A percentile compares a stretch with the other conserved stretches of the same genome.
Conservation (phyloP, 1,140 invertebrate genomes). For the Pseudoatta argentina region DNA sequence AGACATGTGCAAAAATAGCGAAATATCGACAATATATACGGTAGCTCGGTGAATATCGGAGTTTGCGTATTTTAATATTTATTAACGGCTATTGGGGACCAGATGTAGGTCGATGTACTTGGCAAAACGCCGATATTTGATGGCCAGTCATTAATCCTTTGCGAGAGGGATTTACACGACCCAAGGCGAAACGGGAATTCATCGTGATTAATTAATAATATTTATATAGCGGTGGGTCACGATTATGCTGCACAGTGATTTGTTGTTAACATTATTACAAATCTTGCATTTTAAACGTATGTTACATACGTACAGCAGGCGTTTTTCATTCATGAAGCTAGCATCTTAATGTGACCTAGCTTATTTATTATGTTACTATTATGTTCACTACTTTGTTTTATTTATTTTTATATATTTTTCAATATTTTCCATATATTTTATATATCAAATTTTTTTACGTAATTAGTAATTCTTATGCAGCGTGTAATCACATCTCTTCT, state of each 20-base stretch:
- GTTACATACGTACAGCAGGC: too few species aligned
- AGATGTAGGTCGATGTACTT: conserved; percentile 54
- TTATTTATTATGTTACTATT: conserved; percentile 20
- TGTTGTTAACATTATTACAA: conserved; percentile 25
- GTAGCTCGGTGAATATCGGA: conserved; percentile 46
- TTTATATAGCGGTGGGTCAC: conserved; percentile 39
- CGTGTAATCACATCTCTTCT: not conserved
- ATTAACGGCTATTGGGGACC: conserved; percentile 59
- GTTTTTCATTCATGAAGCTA: conserved; percentile 17
- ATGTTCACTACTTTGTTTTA: not conserved
- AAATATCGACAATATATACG: conserved; percentile 37
- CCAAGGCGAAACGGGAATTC: conserved; percentile 49
- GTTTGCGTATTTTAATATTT: conserved; percentile 64
- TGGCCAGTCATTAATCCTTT: conserved; percentile 56
- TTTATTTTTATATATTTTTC: conserved; percentile 9
- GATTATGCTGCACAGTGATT: conserved; percentile 28
- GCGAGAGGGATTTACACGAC: conserved; percentile 48
- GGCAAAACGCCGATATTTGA: conserved; percentile 61
- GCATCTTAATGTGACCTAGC: not conserved
- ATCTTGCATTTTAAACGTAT: conserved; percentile 2
- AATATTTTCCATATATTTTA: not conserved
- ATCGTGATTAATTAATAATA: conserved; percentile 61
- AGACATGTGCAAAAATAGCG: conserved; percentile 49
- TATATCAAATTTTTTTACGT: not conserved
- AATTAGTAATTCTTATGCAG: not conserved